Evolutionary conservation across 1,140 invertebrate species (phyloP).

Genomic region (Pseudomyrmex cubaensis): DNA sequence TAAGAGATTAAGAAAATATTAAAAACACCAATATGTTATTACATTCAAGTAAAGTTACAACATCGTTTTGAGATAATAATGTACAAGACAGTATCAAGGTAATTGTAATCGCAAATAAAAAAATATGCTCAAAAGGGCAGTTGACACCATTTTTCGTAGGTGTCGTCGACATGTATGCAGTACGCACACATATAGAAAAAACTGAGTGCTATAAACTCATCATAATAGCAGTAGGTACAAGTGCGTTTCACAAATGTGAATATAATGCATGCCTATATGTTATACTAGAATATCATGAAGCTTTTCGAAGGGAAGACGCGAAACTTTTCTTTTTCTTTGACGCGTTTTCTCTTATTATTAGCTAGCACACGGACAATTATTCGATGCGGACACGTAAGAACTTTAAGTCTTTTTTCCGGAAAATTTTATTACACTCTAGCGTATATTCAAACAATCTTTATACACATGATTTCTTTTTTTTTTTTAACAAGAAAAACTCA

Average conservation of each 20-base stretch:
- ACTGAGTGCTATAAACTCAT: constrained; percentile 10
- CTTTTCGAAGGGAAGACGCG: too few relatives aligned
- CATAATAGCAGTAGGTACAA: neutral
- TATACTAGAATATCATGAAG: neutral
- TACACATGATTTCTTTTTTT: neutral
- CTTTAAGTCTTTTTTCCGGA: too few relatives aligned
- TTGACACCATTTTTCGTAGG: constrained; percentile 3
- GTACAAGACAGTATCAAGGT: neutral
- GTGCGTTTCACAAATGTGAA: neutral
- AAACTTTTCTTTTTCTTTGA: too few relatives aligned
- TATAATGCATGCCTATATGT: neutral
- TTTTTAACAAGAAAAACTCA: neutral
- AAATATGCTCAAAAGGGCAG: neutral
- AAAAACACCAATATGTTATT: neutral
- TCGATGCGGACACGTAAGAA: too few relatives aligned
- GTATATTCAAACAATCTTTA: constrained; percentile 11
- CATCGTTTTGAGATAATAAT: neutral
- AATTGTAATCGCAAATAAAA: neutral
- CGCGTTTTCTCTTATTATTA: too few relatives aligned
- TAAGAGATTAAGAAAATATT: neutral
- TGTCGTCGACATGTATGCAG: neutral
- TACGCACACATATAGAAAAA: neutral
- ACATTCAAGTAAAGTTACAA: neutral
- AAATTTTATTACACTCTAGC: too few relatives aligned
- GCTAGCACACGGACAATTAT: too few relatives aligned